phyloP scores from a whole-genome alignment of 1,140 invertebrate species.

The Drosophila burlai region DNA sequence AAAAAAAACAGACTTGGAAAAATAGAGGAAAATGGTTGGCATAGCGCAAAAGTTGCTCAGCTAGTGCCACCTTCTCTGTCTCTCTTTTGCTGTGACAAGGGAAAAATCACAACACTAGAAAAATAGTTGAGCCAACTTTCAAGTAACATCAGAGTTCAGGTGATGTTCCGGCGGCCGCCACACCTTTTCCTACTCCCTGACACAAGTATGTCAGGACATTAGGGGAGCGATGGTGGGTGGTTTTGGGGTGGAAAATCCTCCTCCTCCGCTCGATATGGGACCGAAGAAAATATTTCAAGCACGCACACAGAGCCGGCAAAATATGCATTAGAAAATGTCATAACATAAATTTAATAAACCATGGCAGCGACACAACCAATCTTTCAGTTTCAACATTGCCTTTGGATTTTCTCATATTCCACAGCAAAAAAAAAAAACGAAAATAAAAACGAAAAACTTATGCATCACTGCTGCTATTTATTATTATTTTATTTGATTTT shows the following conservation, averaged over 20 bases:
- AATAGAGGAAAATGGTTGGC: constrained; percentile 59
- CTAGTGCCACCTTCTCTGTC: constrained; percentile 19
- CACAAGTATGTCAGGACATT: constrained; percentile 60
- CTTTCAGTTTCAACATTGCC: constrained; percentile 30
- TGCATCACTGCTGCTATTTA: neutral
- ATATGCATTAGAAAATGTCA: constrained; percentile 81
- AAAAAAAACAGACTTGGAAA: neutral
- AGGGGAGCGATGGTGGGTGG: neutral
- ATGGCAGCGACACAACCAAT: constrained; percentile 62
- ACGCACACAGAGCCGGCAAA: constrained; percentile 68
- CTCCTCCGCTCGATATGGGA: constrained; percentile 31
- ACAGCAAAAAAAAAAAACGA: constrained; percentile 11
- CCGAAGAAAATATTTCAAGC: constrained; percentile 64
- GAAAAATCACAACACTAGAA: constrained; percentile 74
- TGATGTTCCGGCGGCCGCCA: constrained; percentile 50
- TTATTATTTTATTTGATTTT: constrained; percentile 3
- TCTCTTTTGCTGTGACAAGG: constrained; percentile 31
- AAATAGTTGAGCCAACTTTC: constrained; percentile 74
- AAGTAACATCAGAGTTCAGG: constrained; percentile 60
- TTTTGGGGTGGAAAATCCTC: neutral
- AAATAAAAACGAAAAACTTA: neutral
- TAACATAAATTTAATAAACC: constrained; percentile 83
- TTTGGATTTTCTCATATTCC: constrained; percentile 3
- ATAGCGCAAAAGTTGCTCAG: constrained; percentile 66
- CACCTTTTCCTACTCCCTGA: constrained; percentile 19